Evolutionary conservation across 1,140 invertebrate species (phyloP).

Genomic region (Bemisia tabaci): DNA sequence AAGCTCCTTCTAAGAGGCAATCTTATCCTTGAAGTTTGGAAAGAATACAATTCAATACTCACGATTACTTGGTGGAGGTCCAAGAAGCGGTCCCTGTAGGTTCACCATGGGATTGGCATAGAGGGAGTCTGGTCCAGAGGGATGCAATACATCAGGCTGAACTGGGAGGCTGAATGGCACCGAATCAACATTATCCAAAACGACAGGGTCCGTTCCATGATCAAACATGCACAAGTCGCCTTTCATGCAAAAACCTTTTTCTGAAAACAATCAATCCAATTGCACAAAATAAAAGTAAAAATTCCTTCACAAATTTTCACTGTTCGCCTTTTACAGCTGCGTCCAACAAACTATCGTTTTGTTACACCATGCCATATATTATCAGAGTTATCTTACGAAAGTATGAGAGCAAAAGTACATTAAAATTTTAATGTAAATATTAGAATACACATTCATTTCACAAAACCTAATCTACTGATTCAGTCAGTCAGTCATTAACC

Average conservation of each 20-base stretch:
- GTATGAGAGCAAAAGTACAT: no score
- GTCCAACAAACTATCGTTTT: no score
- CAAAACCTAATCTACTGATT: no score
- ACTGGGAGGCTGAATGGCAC: not conserved
- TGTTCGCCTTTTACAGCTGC: not conserved
- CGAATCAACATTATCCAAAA: conserved; percentile 64
- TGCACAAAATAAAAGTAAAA: not conserved
- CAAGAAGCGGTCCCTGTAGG: not conserved
- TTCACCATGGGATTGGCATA: not conserved
- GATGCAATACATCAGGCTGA: not conserved
- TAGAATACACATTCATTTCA: no score
- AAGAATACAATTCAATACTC: not conserved
- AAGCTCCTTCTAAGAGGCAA: no score
- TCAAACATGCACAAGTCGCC: conserved; percentile 91
- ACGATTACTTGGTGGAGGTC: not conserved
- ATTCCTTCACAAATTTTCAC: not conserved
- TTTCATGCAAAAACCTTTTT: conserved; percentile 88
- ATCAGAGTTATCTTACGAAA: no score
- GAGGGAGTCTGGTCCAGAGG: not conserved
- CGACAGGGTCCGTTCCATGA: conserved; percentile 86
- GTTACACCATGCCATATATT: no score
- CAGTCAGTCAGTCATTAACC: no score
- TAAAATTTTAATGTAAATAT: no score
- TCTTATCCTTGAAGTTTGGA: no score
- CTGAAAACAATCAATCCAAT: conserved; percentile 32